Percentiles rank a stretch among this genome's conserved stretches.
phyloP scores from a whole-genome alignment of 2,113 vertebrate genomes.

The Mixornis gularis region DNA sequence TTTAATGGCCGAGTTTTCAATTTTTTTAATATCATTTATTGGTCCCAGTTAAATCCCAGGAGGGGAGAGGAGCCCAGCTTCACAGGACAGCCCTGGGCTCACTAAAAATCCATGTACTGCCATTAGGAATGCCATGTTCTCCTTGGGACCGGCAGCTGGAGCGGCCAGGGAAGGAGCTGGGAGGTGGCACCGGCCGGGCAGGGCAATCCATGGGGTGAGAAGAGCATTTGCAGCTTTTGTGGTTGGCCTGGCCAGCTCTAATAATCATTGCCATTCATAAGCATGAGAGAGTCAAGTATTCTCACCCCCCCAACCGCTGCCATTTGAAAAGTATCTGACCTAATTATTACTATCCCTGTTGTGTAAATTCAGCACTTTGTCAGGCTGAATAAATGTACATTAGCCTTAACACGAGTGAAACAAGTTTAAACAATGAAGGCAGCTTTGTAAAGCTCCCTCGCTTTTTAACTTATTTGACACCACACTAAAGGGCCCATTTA shows the following conservation, averaged over 20 bases:
- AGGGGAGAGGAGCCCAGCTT: neutral
- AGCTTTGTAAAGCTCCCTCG: conserved; percentile 32
- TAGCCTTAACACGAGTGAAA: conserved; percentile 56
- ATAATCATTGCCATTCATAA: neutral
- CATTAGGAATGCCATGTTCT: fast-evolving
- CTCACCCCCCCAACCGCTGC: neutral
- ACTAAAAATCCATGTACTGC: fast-evolving
- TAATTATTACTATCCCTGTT: conserved; percentile 59
- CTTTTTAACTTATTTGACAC: conserved; percentile 52
- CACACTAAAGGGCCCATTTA: conserved; percentile 57
- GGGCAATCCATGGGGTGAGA: neutral
- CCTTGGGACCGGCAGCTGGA: neutral
- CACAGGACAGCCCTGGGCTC: neutral
- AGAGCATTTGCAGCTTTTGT: neutral
- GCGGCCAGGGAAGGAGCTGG: neutral
- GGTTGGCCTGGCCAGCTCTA: neutral
- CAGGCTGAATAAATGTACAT: conserved; percentile 62
- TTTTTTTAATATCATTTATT: neutral
- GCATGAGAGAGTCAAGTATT: neutral
- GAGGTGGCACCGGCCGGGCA: neutral
- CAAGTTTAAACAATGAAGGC: conserved; percentile 46
- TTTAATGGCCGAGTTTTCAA: neutral
- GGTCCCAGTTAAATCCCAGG: neutral
- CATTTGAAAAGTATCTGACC: conserved; percentile 55
- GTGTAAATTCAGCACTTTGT: conserved; percentile 65